These are phyloP conservation scores for Scolopax rusticola DNA, from an alignment of 2,797 vertebrate genomes.

Conservation along the genomic window DNA sequence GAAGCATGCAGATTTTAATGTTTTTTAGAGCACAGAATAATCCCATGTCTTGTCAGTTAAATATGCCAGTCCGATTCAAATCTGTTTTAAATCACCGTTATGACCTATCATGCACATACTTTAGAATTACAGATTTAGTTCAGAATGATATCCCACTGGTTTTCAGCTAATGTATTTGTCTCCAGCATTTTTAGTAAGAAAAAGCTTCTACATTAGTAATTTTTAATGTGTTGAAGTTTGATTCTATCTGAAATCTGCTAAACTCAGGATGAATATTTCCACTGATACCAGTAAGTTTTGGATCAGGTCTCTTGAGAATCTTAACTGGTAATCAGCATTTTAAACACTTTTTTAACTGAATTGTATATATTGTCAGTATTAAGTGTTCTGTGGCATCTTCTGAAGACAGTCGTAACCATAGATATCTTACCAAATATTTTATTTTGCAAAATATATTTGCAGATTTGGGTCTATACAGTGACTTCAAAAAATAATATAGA, in stretches of 20 bases:
- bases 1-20: conserved; percentile 51
- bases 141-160: conserved; percentile 23
- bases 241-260: conserved; percentile 9
- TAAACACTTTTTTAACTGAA: neutral
- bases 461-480: neutral
- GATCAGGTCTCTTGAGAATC: neutral
- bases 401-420: neutral
- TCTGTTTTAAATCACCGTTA: conserved; percentile 28
- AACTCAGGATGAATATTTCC: neutral
- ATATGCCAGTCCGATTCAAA: neutral
- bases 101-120: neutral
- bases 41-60: conserved; percentile 40
- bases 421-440: neutral
- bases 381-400: neutral
- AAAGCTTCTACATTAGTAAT: neutral
- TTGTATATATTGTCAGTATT: neutral
- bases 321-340: neutral
- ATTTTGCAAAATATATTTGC: neutral
- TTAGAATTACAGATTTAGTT: conserved; percentile 32
- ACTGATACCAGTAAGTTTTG: neutral
- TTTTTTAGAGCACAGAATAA: conserved; percentile 46
- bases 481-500: neutral
- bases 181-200: conserved; percentile 26
- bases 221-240: conserved; percentile 9
- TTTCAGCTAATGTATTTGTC: conserved; percentile 23